phyloP scores from a whole-genome alignment of 2,797 vertebrate genomes.

The Rhodeus uyekii region DNA sequence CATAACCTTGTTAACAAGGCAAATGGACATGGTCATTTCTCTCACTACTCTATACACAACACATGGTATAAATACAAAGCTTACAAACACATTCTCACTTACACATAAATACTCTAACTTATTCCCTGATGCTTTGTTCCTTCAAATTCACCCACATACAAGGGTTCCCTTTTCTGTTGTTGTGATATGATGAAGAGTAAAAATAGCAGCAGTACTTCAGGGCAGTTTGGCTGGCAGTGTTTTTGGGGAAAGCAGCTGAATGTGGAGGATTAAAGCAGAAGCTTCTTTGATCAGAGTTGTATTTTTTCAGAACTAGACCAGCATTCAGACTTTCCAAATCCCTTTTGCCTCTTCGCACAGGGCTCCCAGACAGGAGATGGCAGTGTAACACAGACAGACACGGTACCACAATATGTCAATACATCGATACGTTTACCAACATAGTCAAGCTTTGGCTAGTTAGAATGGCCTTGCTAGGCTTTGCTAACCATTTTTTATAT shows the following conservation, averaged over 20 bases:
- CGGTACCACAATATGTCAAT: conserved; percentile 28
- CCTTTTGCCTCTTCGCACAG: conserved; percentile 54
- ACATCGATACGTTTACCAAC: background rate
- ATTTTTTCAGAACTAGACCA: conserved; percentile 59
- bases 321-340: conserved; percentile 40
- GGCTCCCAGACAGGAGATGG: conserved; percentile 77
- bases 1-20: background rate
- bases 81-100: background rate
- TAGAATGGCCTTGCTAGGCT: background rate
- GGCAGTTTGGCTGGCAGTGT: conserved; percentile 77
- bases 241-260: conserved; percentile 73
- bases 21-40: background rate
- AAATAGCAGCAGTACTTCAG: conserved; percentile 82
- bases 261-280: conserved; percentile 79
- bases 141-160: conserved; percentile 67
- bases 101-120: conserved; percentile 7
- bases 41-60: background rate
- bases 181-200: conserved; percentile 70
- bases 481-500: background rate
- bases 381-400: conserved; percentile 72
- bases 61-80: background rate
- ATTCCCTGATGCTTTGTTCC: conserved; percentile 66
- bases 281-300: conserved; percentile 78
- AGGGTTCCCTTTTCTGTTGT: conserved; percentile 66
- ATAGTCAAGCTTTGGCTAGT: background rate